Conservation (phyloP, 2,113 vertebrate genomes). For the Dryoscopus gambensis region DNA sequence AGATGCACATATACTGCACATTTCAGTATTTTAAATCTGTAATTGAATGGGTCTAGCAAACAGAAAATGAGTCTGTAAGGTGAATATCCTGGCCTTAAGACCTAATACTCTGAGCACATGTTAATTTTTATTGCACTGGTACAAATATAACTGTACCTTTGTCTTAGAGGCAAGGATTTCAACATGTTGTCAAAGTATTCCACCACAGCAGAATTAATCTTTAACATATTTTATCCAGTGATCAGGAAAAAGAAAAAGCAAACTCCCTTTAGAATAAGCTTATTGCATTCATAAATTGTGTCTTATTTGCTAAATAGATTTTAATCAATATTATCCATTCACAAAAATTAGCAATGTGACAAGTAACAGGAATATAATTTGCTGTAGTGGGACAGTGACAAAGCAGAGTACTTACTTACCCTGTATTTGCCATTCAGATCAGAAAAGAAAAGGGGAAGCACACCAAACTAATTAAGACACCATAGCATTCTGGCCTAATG, state of each 20-base stretch:
- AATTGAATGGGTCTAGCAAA: background rate
- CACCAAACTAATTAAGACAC: slow-evolving; percentile 53
- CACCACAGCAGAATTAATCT: background rate
- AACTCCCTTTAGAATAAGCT: background rate
- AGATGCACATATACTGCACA: background rate
- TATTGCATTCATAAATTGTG: background rate
- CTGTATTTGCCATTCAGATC: slow-evolving; percentile 41
- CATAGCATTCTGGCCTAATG: slow-evolving; percentile 29
- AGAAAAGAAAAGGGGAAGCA: slow-evolving; percentile 53
- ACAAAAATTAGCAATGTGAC: background rate
- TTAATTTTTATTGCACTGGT: background rate
- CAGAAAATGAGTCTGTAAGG: background rate
- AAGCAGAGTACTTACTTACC: slow-evolving; percentile 12
- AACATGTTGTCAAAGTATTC: background rate
- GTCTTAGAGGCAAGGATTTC: background rate
- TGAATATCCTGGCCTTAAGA: background rate
- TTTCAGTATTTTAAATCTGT: background rate
- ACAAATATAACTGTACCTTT: background rate
- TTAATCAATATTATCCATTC: slow-evolving; percentile 28
- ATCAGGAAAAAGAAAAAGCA: background rate
- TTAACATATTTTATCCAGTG: background rate
- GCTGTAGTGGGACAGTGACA: slow-evolving; percentile 4
- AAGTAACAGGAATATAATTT: slow-evolving; percentile 41
- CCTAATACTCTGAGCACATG: background rate
- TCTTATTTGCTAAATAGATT: background rate